Base-by-base conservation (phyloP, 2,888 invertebrate genomes). In the Bursaphelenchus okinawaensis region DNA sequence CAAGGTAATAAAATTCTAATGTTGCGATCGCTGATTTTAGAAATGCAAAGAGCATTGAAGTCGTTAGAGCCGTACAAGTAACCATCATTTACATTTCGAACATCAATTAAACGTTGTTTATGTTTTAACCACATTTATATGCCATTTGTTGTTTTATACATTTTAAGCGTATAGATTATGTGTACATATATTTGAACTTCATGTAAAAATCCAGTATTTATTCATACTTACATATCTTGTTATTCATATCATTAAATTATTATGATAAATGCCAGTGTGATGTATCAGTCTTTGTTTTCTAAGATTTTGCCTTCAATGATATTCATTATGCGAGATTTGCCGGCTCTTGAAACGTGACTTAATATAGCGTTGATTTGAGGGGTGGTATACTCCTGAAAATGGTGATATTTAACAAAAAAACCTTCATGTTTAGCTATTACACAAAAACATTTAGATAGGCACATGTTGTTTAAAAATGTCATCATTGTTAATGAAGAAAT, bases 301-400 rank as follows among this genome's bases (percentile, higher is more conserved):
- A 40, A n/a, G 40, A 40, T 40, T 40, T 65, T 65, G 2, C 65
- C 57, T 29, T 73, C 65, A 26, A 79, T 66, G 0, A 76, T 73
- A 52, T 69, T 75, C 52, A 78, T 65, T 20, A 79, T 73, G 12
- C 76, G 68, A n/a, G 69, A 67, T 55, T 90, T 88, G 51, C 90
- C 89, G 79, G 90, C 91, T 82, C 92, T 93, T 83, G 89, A 90
- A 79, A 91, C 90, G 76, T 92, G 91, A 82, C 91, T 91, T 0
- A 95, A 89, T 51, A 96, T 86, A 20, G 91, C 89, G 57, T 88
- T 85, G 64, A 95, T 84, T 85, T 96, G 96, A 78, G 91, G 92
- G 52, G 88, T 86, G 0, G 92, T 90, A 85, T 95, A 96, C 83
- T 93, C 91, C 89, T 89, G 77, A 61, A 78, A 16, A 4, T 12